Percentiles rank a stretch among this genome's conserved stretches.
Evolutionary conservation across 2,888 invertebrate genomes (phyloP).

Genomic region (Galerucella calmariensis): DNA sequence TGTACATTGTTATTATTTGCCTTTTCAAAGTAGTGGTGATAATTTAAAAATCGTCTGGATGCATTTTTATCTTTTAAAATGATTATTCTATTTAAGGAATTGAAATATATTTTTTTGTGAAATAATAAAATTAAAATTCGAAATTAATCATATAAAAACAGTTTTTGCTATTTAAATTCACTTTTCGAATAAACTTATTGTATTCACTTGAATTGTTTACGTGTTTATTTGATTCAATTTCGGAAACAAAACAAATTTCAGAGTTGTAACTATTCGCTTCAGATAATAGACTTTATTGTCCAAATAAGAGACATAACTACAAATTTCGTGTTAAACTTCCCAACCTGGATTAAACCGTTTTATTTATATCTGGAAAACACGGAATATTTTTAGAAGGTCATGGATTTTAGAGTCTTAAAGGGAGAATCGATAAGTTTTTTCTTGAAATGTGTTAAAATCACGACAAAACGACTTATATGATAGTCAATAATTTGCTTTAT

Average conservation of each 20-base stretch:
- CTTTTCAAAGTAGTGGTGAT: too few relatives aligned
- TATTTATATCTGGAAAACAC: constrained; percentile 6
- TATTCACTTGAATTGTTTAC: neutral
- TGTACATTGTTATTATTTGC: too few relatives aligned
- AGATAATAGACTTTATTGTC: neutral
- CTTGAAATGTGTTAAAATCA: neutral
- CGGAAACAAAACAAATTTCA: neutral
- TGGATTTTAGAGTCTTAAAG: neutral
- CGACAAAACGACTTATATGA: too few relatives aligned
- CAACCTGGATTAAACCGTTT: constrained; percentile 8
- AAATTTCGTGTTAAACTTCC: constrained; percentile 10
- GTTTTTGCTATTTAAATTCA: neutral
- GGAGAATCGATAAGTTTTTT: neutral
- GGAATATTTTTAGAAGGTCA: constrained; percentile 10
- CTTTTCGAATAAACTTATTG: neutral
- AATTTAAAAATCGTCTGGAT: too few relatives aligned
- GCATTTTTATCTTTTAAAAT: too few relatives aligned
- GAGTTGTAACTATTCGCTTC: neutral
- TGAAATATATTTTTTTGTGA: too few relatives aligned
- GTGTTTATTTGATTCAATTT: constrained; percentile 1
- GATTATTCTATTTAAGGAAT: too few relatives aligned
- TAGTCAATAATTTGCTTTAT: too few relatives aligned
- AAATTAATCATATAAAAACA: neutral
- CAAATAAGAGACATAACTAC: constrained; percentile 1
- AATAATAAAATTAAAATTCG: neutral